Evolutionary conservation across 2,888 invertebrate genomes (phyloP).

Genomic region (Slavum lentiscoides): DNA sequence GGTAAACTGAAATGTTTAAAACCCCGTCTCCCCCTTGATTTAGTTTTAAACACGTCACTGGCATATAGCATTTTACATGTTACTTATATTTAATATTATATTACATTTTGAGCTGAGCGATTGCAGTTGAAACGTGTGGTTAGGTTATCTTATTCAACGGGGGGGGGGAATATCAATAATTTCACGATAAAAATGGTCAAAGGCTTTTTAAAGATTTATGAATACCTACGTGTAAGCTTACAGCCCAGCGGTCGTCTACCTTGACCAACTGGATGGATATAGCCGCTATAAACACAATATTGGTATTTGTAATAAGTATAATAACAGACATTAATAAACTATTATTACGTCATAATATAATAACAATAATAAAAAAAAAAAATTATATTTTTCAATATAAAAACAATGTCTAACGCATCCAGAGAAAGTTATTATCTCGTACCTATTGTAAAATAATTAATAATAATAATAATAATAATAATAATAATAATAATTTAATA

Average conservation of each 20-base stretch:
- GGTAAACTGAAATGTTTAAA: no score
- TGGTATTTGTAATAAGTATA: no score
- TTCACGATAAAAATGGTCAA: background rate
- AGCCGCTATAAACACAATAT: background rate
- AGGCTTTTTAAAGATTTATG: background rate
- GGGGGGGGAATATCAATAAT: no score
- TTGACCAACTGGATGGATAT: constrained; percentile 13
- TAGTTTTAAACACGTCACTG: no score
- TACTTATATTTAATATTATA: no score
- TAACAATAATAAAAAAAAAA: no score
- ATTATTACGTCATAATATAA: background rate
- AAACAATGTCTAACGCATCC: background rate
- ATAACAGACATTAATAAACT: background rate
- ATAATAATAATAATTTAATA: background rate
- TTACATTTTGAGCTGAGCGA: no score
- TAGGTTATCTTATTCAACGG: no score
- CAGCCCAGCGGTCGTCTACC: background rate
- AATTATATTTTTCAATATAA: background rate
- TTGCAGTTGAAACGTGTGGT: no score
- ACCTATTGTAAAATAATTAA: constrained; percentile 20
- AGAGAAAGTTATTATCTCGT: constrained; percentile 27
- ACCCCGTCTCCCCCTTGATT: no score
- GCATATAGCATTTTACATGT: no score
- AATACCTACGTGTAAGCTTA: background rate
- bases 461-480: background rate